Percentiles rank a stretch among this genome's conserved stretches.
phyloP scores from a whole-genome alignment of 1,140 invertebrate species.

The Cherax quadricarinatus region DNA sequence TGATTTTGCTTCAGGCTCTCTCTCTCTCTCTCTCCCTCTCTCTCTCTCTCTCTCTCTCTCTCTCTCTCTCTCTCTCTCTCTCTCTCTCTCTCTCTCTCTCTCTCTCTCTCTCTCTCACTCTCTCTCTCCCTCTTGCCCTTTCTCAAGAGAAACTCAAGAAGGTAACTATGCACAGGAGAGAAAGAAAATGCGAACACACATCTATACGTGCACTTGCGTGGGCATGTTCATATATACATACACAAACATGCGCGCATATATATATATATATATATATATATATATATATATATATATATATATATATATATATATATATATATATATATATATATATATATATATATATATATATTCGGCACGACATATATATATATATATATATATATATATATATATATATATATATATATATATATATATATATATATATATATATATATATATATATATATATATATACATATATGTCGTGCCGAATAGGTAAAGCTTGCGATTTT shows the following conservation, averaged over 20 bases:
- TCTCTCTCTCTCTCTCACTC: background rate
- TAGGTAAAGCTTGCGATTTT: too few relatives aligned
- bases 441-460: background rate
- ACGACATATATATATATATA: too few relatives aligned
- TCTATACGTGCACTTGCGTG: background rate
- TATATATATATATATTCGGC: too few relatives aligned
- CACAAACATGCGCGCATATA: background rate
- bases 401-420: background rate
- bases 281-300: background rate
- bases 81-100: background rate
- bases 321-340: background rate
- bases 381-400: background rate
- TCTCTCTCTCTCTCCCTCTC: background rate
- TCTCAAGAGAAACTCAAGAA: too few relatives aligned
- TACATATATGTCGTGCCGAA: background rate
- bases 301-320: background rate
- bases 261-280: background rate
- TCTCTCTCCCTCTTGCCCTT: background rate
- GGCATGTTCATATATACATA: background rate
- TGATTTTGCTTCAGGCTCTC: background rate
- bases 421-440: background rate
- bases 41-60: background rate
- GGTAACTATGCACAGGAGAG: too few relatives aligned
- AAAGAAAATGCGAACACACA: background rate
- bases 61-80: background rate